Base-by-base conservation (phyloP, 2,888 invertebrate species). In the Petrophora chlorosata region DNA sequence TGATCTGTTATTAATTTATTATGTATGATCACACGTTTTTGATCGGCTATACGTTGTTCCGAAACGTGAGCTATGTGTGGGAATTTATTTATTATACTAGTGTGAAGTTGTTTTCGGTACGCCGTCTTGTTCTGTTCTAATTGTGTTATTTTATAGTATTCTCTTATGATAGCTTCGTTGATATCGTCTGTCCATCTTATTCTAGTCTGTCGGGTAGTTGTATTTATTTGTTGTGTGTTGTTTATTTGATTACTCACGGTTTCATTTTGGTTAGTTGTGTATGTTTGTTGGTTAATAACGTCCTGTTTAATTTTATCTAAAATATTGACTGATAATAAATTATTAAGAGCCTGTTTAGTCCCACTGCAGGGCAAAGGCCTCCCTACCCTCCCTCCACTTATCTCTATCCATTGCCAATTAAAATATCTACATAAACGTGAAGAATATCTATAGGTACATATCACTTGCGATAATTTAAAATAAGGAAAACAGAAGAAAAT, bases 111-210 rank as follows among this genome's bases (percentile, higher is more conserved):
- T 33, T 17, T n/a, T 17, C 33, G 2, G 8, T 33, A 33, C 10
- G 33, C 33, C 1, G 41, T 41, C 23, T 26, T 45, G 8, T 51
- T 45, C 0, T 36, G 41, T 23, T 45, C 41, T 29, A 51, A 9
- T 1, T 32, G 16, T 2, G 50, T 51, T 2, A 51, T 38, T 22
- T 15, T 12, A 3, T 15, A 51, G 13, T 51, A 51, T 2, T 5
- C 9, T 10, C 38, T 25, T 8, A 51, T 34, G 3, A 50, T 50
- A 2, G 25, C n/a, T 32, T 40, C 40, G n/a, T 50, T 50, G 5
- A 23, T 9, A 2, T 35, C 35, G 3, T 28, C n/a, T 5, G 30
- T 45, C 45, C 51, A 51, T 5, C 19, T n/a, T n/a, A n/a, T n/a
- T n/a, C n/a, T n/a, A n/a, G n/a, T n/a, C n/a, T n/a, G 15, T 38